Conservation (phyloP, 1,140 invertebrate species). For the Brachionus paranguensis region DNA sequence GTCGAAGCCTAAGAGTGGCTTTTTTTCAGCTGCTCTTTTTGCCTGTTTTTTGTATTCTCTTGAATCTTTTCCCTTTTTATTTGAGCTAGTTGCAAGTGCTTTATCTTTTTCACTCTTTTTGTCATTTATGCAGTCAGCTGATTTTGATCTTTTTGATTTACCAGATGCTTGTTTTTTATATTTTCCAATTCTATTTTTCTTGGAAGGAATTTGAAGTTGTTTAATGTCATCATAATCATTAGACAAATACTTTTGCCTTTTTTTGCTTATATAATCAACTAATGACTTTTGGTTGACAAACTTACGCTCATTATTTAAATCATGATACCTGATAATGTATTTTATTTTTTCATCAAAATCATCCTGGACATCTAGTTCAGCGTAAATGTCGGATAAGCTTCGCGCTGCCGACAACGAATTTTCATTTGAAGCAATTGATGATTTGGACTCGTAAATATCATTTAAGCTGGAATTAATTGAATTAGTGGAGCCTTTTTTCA, state of each 20-base stretch:
- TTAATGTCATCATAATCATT: neutral
- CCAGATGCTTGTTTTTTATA: neutral
- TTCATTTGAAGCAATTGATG: neutral
- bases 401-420: neutral
- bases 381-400: constrained; percentile 7
- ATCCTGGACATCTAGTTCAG: neutral
- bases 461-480: neutral
- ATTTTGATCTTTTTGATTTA: neutral
- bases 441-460: neutral
- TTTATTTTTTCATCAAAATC: constrained; percentile 13
- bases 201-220: neutral
- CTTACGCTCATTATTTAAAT: neutral
- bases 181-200: neutral
- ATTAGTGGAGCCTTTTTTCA: neutral
- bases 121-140: neutral
- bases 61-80: neutral
- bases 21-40: neutral
- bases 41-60: constrained; percentile 26
- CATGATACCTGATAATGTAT: constrained; percentile 5
- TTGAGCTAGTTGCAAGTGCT: neutral
- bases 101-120: neutral
- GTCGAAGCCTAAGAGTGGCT: neutral
- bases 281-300: neutral
- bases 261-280: constrained; percentile 4
- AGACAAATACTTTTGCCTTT: constrained; percentile 12